Base-by-base conservation (phyloP, 2,888 invertebrate genomes). In the Epirrita christyi region DNA sequence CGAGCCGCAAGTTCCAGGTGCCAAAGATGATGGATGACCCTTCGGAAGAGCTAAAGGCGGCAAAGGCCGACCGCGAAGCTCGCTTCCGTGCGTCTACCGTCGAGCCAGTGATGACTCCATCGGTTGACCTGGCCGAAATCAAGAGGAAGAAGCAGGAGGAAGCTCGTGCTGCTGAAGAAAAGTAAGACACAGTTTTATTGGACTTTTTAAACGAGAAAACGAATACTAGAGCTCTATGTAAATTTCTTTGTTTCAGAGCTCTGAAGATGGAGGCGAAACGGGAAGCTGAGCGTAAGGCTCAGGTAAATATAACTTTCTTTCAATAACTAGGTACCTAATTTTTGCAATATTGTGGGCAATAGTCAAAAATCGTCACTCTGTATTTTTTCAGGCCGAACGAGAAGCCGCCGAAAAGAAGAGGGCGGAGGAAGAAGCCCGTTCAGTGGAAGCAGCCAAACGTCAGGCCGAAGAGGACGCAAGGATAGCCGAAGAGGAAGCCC, bases 1-100 rank as follows among this genome's bases (percentile, higher is more conserved):
- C 95, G 73, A 93, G 94, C 77, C 93, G 95, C 80, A 94, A 94
- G 83, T 95, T 95, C 87, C 93, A 94, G 80, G 90, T 90, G 61
- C 93, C 93, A 54, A 84, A 91, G 72, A 81, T 83, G 51, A 86
- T 94, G 81, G 94, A 94, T 66, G 94, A 94, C 71, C 93, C 93
- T 11, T 89, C 85, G 56, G 76, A 91, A 60, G 94, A 95, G 71
- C 80, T 94, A 62, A 94, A 94, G 72, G 94, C 94, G 45, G 92
- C 94, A 50, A 93, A 94, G 76, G 94, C 94, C 4, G 93, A 94
- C 2, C 93, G 95, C 11, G 86, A 92, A 63, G 94, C 94, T 52
- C 92, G 93, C 64, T 93, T 95, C 73, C 84, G 93, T 42, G 93
- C 94, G 5, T 85, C 90, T 44, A 93, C 93, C 7, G 85, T 84